phyloP scores from a whole-genome alignment of 2,888 invertebrate genomes.

The Ormyrus pomaceus region DNA sequence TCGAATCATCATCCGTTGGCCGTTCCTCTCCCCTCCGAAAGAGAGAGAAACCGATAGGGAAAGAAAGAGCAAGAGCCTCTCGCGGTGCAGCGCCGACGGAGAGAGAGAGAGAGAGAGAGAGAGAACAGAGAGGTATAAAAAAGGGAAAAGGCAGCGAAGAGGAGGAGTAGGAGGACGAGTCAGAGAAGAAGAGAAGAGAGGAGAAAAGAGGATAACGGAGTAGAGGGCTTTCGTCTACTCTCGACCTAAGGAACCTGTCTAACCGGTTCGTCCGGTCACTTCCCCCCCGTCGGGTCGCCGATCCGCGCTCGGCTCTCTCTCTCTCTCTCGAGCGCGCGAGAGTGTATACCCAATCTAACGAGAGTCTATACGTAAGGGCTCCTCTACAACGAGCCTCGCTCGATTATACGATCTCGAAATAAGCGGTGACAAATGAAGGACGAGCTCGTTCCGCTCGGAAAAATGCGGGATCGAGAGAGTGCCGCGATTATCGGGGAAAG shows the following conservation, averaged over 20 bases:
- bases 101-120: slow-evolving; percentile 1
- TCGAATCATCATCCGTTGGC: slow-evolving; percentile 33
- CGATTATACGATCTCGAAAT: too few relatives aligned
- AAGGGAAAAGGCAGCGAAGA: not conserved
- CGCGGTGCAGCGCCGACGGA: not conserved
- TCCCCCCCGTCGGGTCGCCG: slow-evolving; percentile 49
- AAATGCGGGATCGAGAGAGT: too few relatives aligned
- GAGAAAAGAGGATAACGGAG: slow-evolving; percentile 56
- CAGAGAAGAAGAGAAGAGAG: slow-evolving; percentile 10
- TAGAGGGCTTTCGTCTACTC: slow-evolving; percentile 56
- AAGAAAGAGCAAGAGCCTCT: not conserved
- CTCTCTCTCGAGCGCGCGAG: not conserved
- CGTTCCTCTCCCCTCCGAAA: not conserved
- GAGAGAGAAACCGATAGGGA: not conserved
- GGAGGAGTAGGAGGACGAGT: slow-evolving; percentile 11
- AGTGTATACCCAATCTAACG: slow-evolving; percentile 40
- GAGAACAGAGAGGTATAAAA: not conserved
- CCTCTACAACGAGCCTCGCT: slow-evolving; percentile 22
- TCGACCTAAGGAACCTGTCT: slow-evolving; percentile 53
- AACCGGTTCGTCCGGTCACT: slow-evolving; percentile 56
- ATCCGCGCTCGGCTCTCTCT: slow-evolving; percentile 14
- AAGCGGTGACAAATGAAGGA: too few relatives aligned
- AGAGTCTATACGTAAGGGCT: slow-evolving; percentile 31
- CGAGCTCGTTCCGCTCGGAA: too few relatives aligned
- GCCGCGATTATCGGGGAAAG: too few relatives aligned